Evolutionary conservation across 2,797 vertebrate genomes (phyloP), one percentile per base, ranked within the genome.

Genomic region (Sebastiscus albofasciatus): DNA sequence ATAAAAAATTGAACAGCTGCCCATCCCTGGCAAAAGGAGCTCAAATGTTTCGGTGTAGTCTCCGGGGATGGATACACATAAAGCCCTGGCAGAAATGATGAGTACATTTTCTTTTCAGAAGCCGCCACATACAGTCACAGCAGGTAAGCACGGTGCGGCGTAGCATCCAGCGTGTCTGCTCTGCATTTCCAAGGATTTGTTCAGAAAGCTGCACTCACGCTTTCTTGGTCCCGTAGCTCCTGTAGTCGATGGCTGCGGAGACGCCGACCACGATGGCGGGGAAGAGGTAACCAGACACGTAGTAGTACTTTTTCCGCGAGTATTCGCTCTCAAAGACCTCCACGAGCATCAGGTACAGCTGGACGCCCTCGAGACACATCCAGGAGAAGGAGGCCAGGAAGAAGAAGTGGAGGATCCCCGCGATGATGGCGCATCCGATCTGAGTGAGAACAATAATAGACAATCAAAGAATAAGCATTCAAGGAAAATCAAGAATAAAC

Each of bases 301-400:
- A 99, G 94, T 98, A 99, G 93, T 99, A 99, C 92, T 98, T 99
- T 92, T 98, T 99, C 84, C 99, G 96, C 12, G 99, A 99, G 95
- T 99, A 99, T 96, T 99, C 99, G 54, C 98, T 99, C 94, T 99
- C 99, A 86, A 99, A 99, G 83, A 99, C 98, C 93, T 99, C 99
- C 83, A 99, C 97, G 24, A 99, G 95, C 98, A 99, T 99, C 82
- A 99, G 96, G 93, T 99, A 99, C 81, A 99, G 97, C 92, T 99
- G 99, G 49, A 99, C 97, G 59, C 99, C 99, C 94, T 99, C 99
- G 64, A 99, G 94, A 92, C 98, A 99, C 98, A 99, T 99, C 99
- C 99, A 99, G 80, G 97, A 97, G 95, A 99, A 99, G 81, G 98
- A 98, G 8, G 98, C 98, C 94, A 99, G 93, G 95, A 99, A 99